Evolutionary conservation across 2,113 vertebrate genomes (phyloP), one percentile per base, ranked within the genome.

Genomic region (Myrmophylax atrothorax): DNA sequence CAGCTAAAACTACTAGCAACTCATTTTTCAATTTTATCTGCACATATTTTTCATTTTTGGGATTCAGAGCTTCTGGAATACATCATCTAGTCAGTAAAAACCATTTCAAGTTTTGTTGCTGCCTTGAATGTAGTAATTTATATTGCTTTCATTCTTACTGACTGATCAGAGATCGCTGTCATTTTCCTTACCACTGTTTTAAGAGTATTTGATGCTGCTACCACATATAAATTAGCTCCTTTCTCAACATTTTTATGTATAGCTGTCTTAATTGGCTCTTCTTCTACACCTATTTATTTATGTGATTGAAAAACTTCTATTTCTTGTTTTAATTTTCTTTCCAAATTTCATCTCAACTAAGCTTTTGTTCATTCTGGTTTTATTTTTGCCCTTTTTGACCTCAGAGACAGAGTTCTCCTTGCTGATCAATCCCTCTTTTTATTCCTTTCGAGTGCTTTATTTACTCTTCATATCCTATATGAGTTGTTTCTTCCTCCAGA

Each of bases 391-490:
- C 37, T 82, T 93, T 93, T 76, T 85, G 84, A 90, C 84, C 78
- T 76, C 67, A 76, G 82, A 94, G 85, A 52, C 46, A 87, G 31
- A 93, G 24, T 15, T 93, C 26, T 93, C 9, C 62, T 90, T 60
- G 40, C 49, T 93, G 92, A 95, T 95, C 93, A 89, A 87, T 93
- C 49, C 14, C 10, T 87, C 62, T 90, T 85, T 49, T 58, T 40
- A 35, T 64, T 83, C 58, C 44, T 94, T 89, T 95, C 19, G 64
- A 17, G 28, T 73, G 82, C 17, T 89, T 84, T 79, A 72, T 87
- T 87, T 90, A 76, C n/a, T 80, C 40, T 58, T 88, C 59, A 76
- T 90, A 88, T 76, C 67, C 49, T 88, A 46, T 50, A n/a, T 73
- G n/a, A 87, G 37, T 10, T 76, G 15, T 60, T 90, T 88, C 63